Evolutionary conservation across 2,888 invertebrate species (phyloP).

Genomic region (Neocrepidodera transversa): DNA sequence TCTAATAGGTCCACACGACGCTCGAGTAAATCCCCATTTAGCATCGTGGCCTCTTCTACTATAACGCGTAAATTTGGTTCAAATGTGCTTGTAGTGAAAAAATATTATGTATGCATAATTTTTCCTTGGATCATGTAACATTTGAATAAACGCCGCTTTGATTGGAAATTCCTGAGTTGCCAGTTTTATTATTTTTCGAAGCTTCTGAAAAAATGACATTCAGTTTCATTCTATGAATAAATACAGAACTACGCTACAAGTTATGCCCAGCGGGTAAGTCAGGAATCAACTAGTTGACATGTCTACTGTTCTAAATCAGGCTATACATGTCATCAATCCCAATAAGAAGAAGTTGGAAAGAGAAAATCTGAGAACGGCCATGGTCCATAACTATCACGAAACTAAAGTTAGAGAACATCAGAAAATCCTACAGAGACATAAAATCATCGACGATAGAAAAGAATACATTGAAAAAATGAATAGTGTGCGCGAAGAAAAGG

Average conservation of each 20-base stretch:
- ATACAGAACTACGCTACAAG: slow-evolving; percentile 88
- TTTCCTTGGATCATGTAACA: too few species aligned
- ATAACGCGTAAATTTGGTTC: too few species aligned
- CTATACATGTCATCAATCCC: slow-evolving; percentile 82
- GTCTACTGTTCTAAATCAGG: slow-evolving; percentile 82
- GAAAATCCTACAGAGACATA: slow-evolving; percentile 88
- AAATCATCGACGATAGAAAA: slow-evolving; percentile 96
- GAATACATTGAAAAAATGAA: slow-evolving; percentile 91
- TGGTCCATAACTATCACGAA: slow-evolving; percentile 85
- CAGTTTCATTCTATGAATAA: too few species aligned
- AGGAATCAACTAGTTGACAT: slow-evolving; percentile 86
- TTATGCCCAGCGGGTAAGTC: slow-evolving; percentile 91
- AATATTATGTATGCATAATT: too few species aligned
- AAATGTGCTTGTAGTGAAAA: too few species aligned
- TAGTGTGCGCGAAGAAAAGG: slow-evolving; percentile 76
- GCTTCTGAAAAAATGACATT: too few species aligned
- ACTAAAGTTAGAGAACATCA: slow-evolving; percentile 87
- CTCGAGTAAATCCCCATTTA: too few species aligned
- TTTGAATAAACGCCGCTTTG: too few species aligned
- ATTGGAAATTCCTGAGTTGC: too few species aligned
- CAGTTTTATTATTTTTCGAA: too few species aligned
- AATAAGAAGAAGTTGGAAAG: slow-evolving; percentile 75
- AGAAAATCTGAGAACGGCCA: slow-evolving; percentile 73
- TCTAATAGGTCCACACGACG: too few species aligned
- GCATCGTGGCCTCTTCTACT: too few species aligned